Conservation (phyloP, 2,888 invertebrate genomes). For the Eugnorisma glareosa region DNA sequence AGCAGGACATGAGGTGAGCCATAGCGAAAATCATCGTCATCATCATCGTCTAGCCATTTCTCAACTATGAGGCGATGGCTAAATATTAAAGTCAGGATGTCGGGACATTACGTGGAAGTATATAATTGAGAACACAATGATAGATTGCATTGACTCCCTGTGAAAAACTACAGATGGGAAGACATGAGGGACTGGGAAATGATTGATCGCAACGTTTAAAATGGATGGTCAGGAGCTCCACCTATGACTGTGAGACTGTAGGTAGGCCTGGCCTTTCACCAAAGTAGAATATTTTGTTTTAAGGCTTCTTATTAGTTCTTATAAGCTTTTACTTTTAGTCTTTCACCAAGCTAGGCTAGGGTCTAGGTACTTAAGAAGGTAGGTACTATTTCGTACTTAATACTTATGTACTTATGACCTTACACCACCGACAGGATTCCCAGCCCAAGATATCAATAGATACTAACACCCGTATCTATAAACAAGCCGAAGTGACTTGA, state of each 20-base stretch:
- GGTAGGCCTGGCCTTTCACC: not conserved
- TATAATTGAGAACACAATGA: not conserved
- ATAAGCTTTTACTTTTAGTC: not conserved
- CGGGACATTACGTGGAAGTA: not conserved
- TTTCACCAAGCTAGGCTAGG: not conserved
- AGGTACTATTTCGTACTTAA: not conserved
- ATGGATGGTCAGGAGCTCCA: not conserved
- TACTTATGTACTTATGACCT: too few relatives aligned
- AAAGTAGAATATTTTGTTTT: not conserved
- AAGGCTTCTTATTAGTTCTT: not conserved
- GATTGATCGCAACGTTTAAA: not conserved
- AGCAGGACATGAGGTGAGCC: not conserved
- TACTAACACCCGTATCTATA: not conserved
- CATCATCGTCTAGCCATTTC: not conserved
- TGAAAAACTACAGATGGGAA: not conserved
- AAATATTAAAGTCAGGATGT: not conserved
- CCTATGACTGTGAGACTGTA: not conserved
- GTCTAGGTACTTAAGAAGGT: not conserved
- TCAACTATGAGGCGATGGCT: not conserved
- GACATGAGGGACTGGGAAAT: not conserved
- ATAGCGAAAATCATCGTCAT: not conserved
- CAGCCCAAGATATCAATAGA: constrained; percentile 14
- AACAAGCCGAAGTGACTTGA: too few relatives aligned
- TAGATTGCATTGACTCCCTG: not conserved
- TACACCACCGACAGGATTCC: not conserved